Evolutionary conservation across 2,113 vertebrate genomes (phyloP).

Genomic region (Cavia aperea): DNA sequence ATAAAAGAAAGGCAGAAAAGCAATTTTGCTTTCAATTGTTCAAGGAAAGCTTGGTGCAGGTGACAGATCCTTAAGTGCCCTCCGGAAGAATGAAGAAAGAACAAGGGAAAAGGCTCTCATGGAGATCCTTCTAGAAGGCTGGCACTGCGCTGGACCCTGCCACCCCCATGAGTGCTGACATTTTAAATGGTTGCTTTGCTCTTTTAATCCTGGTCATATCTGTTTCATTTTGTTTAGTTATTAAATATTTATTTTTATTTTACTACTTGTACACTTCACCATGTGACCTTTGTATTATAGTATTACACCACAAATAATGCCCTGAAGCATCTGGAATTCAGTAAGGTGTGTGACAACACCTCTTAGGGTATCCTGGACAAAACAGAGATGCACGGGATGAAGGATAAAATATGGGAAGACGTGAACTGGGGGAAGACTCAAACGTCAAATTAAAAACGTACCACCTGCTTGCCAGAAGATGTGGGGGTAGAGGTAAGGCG

Average conservation of each 20-base stretch:
- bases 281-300: background rate
- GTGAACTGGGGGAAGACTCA: background rate
- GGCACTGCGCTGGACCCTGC: fast-evolving
- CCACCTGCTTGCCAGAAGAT: background rate
- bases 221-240: background rate
- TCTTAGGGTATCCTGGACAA: background rate
- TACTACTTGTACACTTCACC: background rate
- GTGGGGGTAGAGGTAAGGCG: too few relatives aligned
- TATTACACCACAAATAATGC: conserved; percentile 8
- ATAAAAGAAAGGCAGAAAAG: background rate
- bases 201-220: background rate
- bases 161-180: background rate
- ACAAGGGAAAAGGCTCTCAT: background rate
- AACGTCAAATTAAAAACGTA: background rate
- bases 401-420: background rate
- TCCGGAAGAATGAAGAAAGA: background rate
- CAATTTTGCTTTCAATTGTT: background rate
- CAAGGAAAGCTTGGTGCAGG: background rate
- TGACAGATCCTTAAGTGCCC: background rate
- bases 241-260: background rate
- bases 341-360: background rate
- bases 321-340: background rate
- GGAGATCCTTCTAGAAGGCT: background rate
- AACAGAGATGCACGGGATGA: background rate
- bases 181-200: background rate